Evolutionary conservation across 2,113 vertebrate species (phyloP).

Genomic region (Varanus salvator): DNA sequence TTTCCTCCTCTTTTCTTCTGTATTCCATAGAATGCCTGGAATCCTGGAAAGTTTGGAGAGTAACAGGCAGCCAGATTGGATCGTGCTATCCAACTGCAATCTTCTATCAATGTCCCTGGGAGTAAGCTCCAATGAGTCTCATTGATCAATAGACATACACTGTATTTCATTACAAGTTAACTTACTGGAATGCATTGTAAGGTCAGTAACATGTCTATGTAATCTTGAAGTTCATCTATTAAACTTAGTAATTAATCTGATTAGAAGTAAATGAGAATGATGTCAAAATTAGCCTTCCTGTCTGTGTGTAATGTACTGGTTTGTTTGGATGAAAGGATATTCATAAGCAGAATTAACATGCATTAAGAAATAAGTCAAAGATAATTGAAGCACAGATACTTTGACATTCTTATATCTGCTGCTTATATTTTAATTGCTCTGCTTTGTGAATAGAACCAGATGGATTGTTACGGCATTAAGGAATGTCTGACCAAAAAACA

Average conservation of each 20-base stretch:
- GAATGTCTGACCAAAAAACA: neutral
- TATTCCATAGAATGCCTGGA: no score
- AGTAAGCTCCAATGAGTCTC: no score
- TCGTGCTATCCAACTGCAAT: neutral
- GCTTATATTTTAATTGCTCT: neutral
- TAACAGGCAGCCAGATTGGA: no score
- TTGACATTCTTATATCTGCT: neutral
- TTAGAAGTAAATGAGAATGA: neutral
- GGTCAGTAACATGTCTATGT: neutral
- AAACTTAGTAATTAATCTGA: neutral
- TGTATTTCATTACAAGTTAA: neutral
- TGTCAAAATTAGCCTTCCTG: neutral
- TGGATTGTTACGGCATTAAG: neutral
- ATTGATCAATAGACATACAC: no score
- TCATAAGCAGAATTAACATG: neutral
- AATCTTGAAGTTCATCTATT: neutral
- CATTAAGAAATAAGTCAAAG: neutral
- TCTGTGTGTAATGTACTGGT: neutral
- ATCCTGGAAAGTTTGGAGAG: no score
- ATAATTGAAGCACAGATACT: neutral
- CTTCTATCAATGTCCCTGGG: no score
- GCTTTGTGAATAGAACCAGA: neutral
- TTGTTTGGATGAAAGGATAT: neutral
- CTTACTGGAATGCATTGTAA: neutral
- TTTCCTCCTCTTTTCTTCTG: no score